Evolutionary conservation across 2,113 vertebrate genomes (phyloP), one percentile per base, ranked within the genome.

Genomic region (Microtus pennsylvanicus): DNA sequence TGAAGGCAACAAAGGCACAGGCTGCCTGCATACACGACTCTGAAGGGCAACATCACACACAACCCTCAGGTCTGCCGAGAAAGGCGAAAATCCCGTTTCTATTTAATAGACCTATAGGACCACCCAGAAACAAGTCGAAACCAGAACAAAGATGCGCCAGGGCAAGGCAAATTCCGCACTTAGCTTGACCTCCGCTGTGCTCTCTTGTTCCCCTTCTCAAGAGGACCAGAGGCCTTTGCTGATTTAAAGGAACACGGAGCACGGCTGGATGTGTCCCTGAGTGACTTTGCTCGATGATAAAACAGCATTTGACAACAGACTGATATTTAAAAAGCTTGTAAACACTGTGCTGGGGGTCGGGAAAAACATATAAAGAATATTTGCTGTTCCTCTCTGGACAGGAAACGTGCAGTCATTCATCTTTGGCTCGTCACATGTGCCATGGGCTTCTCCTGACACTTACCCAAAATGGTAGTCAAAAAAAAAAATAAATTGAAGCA

Each of bases 251-350:
- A 65, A 38, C 28, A 75, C 47, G 83, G 58, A 90, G n/a, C 24
- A 28, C 2, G 19, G 38, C 78, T 22, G 42, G 47, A 4, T 50
- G 85, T 55, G 28, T 28, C 22, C 87, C 75, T 94, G 61, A 26
- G 94, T 55, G 69, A 58, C 76, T 82, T 61, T 80, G 63, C 33
- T 89, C 69, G 58, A 45, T 65, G 85, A 77, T 13, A 70, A 38
- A n/a, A 91, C 89, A 75, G 72, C 81, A 69, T 63, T 89, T 87
- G 78, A n/a, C 87, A 94, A 94, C 91, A 95, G 61, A 93, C 63
- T 89, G 90, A 94, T 85, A 94, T 94, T 93, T 97, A 3, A 70
- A 95, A 81, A 81, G 70, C 35, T 90, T 90, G 96, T 97, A 97
- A 97, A 97, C 93, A 97, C 82, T 69, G 93, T 77, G 94, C 67